These are phyloP conservation scores for Pristionchus exspectatus DNA, from an alignment of 2,888 invertebrate genomes.

Conservation along the genomic window DNA sequence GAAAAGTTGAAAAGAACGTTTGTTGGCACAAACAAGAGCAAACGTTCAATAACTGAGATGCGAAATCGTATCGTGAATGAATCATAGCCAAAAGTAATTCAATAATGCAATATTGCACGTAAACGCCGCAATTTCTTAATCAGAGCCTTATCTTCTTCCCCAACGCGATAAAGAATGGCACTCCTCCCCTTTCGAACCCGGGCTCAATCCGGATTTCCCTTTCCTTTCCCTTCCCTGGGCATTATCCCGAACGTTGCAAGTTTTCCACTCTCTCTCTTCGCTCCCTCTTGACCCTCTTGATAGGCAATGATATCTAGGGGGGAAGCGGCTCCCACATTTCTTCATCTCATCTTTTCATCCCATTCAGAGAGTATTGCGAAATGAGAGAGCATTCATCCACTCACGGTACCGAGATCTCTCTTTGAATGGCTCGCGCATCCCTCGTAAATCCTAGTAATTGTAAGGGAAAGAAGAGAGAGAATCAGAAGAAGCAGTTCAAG, in stretches of 20 bases:
- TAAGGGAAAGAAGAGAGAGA: too few relatives aligned
- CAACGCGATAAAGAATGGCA: slow-evolving; percentile 10
- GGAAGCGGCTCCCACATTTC: not conserved
- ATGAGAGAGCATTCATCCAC: not conserved
- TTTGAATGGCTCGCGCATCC: too few relatives aligned
- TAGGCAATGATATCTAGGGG: not conserved
- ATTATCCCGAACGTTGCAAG: slow-evolving; percentile 29
- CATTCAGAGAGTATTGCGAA: not conserved
- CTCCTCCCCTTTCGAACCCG: slow-evolving; percentile 15
- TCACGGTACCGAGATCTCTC: too few relatives aligned
- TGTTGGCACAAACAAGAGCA: too few relatives aligned
- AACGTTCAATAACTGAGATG: not conserved
- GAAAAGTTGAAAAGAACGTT: not conserved
- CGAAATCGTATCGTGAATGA: not conserved
- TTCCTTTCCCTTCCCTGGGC: not conserved
- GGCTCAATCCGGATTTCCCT: slow-evolving; percentile 31
- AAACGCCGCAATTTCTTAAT: not conserved
- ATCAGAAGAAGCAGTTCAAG: too few relatives aligned
- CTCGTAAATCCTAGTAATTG: too few relatives aligned
- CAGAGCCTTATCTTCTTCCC: not conserved
- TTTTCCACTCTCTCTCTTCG: slow-evolving; percentile 3
- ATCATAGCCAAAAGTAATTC: not conserved
- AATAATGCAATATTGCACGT: not conserved
- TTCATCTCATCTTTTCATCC: not conserved
- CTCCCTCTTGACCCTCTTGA: slow-evolving; percentile 5